Base-by-base conservation (phyloP, 2,797 vertebrate species). In the Adelosebastes latens region DNA sequence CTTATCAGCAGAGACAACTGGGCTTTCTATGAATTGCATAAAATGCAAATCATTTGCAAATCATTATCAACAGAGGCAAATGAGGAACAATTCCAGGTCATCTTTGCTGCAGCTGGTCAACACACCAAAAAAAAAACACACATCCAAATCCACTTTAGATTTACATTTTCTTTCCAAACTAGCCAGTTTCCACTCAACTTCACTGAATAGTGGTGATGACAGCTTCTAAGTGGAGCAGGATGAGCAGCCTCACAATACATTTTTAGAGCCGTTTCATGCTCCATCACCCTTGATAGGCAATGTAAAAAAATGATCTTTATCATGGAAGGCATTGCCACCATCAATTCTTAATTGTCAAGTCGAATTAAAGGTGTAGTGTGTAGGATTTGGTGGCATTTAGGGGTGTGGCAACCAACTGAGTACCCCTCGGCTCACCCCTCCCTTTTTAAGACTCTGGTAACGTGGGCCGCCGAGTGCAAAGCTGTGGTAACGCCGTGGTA, bases 41-140 rank as follows among this genome's bases (percentile, higher is more conserved):
- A 14, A 53, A 42, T 11, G 58, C 8, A 34, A 64, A 76, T 56
- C 8, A 73, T 75, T 70, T 83, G 84, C 55, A 61, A 75, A 80
- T 74, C 52, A 52, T 71, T 72, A 73, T 13, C 18, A 1, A 32
- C 34, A 10, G 36, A 73, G 10, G 52, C 56, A 84, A 84, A 80
- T 78, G 5, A 64, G 46, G 4, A 36, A 27, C 59, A 49, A 71
- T 20, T 56, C n/a, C 14, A 20, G n/a, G 69, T 53, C 32, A 8
- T 9, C 29, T 66, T 31, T 46, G 13, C 13, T 58, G 66, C 6
- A 36, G 32, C 27, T 34, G 29, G 6, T 56, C 39, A 66, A 78
- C 16, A 9, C 53, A 52, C 29, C 32, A 75, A 49, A 67, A 31
- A 5, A 18, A 27, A 34, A 34, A 34, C 4, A 32, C 31, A 6